Base-by-base conservation (phyloP, 2,113 vertebrate genomes). In the Gavialis gangeticus region DNA sequence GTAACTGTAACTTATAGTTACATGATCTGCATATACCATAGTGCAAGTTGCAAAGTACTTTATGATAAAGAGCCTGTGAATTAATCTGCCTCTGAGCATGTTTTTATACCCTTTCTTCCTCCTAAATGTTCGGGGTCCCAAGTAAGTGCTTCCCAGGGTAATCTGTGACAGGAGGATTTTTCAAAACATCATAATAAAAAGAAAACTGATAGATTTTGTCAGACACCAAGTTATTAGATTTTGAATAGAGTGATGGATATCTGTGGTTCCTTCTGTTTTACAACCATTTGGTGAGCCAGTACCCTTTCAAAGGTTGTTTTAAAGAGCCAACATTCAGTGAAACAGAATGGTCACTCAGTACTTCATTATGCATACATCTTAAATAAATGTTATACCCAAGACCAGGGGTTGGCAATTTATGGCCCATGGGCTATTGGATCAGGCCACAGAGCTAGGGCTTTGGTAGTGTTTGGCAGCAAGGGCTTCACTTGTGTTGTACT, bases 221-320 rank as follows among this genome's bases (percentile, higher is more conserved):
- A 34, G 66, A 30, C 10, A 21, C 64, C 16, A 46, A 4, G 22
- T 11, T 25, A 4, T 85, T 91, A 58, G 56, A 30, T 91, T 91
- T 19, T 83, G 1, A 0, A 57, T 3, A 28, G 55, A 79, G 30
- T 14, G 71, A 27, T 62, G 79, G 69, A 73, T 12, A 6, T 19
- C n/a, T 34, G 30, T 69, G 30, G 67, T 34, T 93, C 3, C 37
- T 86, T 93, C 34, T 71, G 10, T 66, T 92, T 84, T 37, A 7
- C 80, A 85, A 22, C 21, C 22, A 69, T 69, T 69, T 34, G 67
- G 4, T 37, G n/a, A n/a, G n/a, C 19, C 1, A 34, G 21, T n/a
- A 56, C 24, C 78, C 56, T 71, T 46, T 56, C 27, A 60, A 13
- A 80, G 78, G 19, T 25, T 82, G 15, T 59, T 85, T 67, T 1